Percentiles rank a stretch among this genome's conserved stretches.
Evolutionary conservation across 2,113 vertebrate genomes (phyloP).

Genomic region (Furnarius figulus): DNA sequence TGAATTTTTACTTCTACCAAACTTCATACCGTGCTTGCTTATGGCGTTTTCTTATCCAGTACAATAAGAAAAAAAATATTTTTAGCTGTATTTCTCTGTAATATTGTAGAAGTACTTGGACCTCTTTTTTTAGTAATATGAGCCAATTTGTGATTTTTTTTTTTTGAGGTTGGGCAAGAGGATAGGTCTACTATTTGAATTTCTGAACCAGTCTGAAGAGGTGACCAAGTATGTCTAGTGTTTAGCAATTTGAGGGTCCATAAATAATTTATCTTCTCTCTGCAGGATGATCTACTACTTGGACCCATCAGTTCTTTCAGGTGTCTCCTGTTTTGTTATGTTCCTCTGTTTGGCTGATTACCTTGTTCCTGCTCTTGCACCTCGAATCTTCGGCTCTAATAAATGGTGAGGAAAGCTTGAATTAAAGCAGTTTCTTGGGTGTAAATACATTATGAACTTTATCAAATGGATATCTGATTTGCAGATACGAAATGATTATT

Average conservation of each 20-base stretch:
- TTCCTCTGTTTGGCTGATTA: constrained; percentile 95
- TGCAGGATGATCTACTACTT: constrained; percentile 92
- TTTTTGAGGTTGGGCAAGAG: neutral
- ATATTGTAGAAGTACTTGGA: neutral
- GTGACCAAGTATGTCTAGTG: neutral
- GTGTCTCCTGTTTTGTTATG: constrained; percentile 92
- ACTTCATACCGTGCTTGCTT: neutral
- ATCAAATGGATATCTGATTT: neutral
- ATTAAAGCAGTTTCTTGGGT: neutral
- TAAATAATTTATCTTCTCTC: neutral
- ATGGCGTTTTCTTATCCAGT: neutral
- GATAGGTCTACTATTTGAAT: neutral
- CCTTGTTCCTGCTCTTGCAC: constrained; percentile 93
- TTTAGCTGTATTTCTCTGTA: neutral
- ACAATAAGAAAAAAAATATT: neutral
- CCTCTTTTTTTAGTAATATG: neutral
- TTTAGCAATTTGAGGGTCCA: neutral
- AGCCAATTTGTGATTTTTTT: neutral
- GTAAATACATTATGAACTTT: neutral
- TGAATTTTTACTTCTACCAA: neutral
- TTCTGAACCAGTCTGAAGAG: neutral
- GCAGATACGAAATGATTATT: neutral
- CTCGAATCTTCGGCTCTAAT: constrained; percentile 93
- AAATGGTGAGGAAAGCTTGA: constrained; percentile 84
- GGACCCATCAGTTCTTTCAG: constrained; percentile 96